Evolutionary conservation across 2,888 invertebrate species (phyloP), one percentile per base, ranked within the genome.

Genomic region (Tinea trinotella): DNA sequence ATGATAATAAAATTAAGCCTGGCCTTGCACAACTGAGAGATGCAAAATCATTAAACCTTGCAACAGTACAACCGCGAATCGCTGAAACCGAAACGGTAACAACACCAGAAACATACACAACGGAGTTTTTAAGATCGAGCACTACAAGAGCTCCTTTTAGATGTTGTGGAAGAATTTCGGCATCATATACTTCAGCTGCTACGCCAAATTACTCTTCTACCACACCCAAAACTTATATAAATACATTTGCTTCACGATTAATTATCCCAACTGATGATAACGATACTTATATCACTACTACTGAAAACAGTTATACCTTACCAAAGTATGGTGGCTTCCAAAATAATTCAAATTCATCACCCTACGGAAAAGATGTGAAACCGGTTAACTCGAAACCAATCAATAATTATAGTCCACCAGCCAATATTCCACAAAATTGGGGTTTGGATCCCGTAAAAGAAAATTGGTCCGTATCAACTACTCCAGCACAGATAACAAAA

Each of bases 161-260:
- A 67, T 82, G 83, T 61, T 80, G 84, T 58, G 77, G 78, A 34
- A 74, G 76, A 61, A 84, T 83, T 65, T 80, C 84, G 56, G 84
- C 83, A 2, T 82, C 84, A 13, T 84, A 85, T 57, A 84, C 81
- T 10, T 74, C 83, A 35, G 68, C 78, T 1, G 62, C 81, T 0
- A 73, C 76, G 3, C 65, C 72, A 0, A 63, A 63, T 57, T 65
- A 65, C 1, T 54, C 62, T 6, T 65, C 71, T 13, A 72, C 73
- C 4, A 71, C 77, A 4, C 73, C 86, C 24, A 71, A 71, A 0
- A 68, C 74, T 53, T 58, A 66, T 1, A 59, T 54, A 34, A 76
- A 72, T 52, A 69, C 80, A 34, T 66, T 80, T 4, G 80, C 84
- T n/a, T 74, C 85, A 3, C 84, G 81, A 50, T 82, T 85, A 0